phyloP scores from a whole-genome alignment of 2,888 invertebrate species.

The Stenoptilia bipunctidactyla region DNA sequence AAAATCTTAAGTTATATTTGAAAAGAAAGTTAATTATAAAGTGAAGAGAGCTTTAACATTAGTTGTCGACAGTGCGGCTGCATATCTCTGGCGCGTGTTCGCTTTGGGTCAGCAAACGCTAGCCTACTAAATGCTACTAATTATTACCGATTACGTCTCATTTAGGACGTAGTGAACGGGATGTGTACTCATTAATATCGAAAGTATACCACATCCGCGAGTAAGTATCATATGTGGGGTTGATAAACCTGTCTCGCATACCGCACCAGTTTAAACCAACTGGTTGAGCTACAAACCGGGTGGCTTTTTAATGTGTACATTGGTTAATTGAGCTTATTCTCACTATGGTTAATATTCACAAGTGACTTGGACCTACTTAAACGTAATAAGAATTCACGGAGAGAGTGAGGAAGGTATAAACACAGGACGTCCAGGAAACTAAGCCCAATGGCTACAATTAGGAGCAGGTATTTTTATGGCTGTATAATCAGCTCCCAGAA shows the following conservation, averaged over 20 bases:
- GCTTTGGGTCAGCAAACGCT: too few relatives aligned
- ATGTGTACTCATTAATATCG: slow-evolving; percentile 52
- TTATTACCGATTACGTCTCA: slow-evolving; percentile 1
- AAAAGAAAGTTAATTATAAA: too few relatives aligned
- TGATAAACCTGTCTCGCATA: slow-evolving; percentile 50
- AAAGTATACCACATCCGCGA: slow-evolving; percentile 66
- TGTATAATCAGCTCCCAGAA: too few relatives aligned
- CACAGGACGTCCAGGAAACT: too few relatives aligned
- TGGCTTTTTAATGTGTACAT: slow-evolving; percentile 7
- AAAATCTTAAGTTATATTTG: too few relatives aligned
- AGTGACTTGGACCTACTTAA: background rate
- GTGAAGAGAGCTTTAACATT: too few relatives aligned
- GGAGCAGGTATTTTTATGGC: too few relatives aligned
- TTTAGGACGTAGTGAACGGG: slow-evolving; percentile 29
- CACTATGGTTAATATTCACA: background rate
- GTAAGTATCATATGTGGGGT: slow-evolving; percentile 48
- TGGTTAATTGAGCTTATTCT: background rate
- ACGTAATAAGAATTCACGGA: background rate
- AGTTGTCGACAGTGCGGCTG: too few relatives aligned
- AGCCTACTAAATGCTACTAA: background rate
- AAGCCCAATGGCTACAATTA: too few relatives aligned
- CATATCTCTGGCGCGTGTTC: background rate
- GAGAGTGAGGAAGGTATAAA: background rate
- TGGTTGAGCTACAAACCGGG: slow-evolving; percentile 42
- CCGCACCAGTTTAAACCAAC: slow-evolving; percentile 47